Evolutionary conservation across 2,888 invertebrate genomes (phyloP).

Genomic region (Sinhomidia bicolor): DNA sequence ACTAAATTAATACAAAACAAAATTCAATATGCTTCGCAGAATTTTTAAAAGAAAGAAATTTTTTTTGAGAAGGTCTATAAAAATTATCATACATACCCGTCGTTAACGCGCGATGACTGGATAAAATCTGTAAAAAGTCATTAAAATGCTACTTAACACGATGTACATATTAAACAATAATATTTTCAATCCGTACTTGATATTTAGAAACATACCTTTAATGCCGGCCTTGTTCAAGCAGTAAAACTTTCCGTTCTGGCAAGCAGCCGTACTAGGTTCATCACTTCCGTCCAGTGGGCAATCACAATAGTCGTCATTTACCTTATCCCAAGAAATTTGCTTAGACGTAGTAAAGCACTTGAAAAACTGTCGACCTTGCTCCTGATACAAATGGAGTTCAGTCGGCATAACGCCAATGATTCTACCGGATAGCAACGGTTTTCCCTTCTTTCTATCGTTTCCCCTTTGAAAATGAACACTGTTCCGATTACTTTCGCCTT

Average conservation of each 20-base stretch:
- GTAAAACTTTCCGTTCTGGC: constrained; percentile 81
- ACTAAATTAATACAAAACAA: constrained; percentile 35
- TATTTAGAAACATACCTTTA: constrained; percentile 65
- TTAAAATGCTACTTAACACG: constrained; percentile 30
- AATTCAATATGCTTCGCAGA: too few relatives aligned
- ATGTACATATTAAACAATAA: not conserved
- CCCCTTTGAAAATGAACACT: not conserved
- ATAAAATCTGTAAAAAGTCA: constrained; percentile 79
- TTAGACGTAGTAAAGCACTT: constrained; percentile 82
- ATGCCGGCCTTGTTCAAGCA: constrained; percentile 77
- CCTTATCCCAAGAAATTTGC: constrained; percentile 85
- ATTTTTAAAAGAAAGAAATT: not conserved
- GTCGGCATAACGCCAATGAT: constrained; percentile 76
- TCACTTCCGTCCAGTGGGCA: constrained; percentile 84
- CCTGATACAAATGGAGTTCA: constrained; percentile 74
- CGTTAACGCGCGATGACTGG: constrained; percentile 82
- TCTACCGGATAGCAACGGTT: constrained; percentile 66
- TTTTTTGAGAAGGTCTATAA: not conserved
- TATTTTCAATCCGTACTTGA: not conserved
- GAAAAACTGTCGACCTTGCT: constrained; percentile 66
- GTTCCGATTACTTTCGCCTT: not conserved
- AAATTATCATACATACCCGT: constrained; percentile 81
- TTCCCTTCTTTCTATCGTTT: constrained; percentile 58
- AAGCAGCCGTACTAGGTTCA: constrained; percentile 83
- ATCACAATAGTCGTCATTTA: constrained; percentile 98